phyloP scores from a whole-genome alignment of 1,140 invertebrate species.

The Caenorhabditis inopinata region DNA sequence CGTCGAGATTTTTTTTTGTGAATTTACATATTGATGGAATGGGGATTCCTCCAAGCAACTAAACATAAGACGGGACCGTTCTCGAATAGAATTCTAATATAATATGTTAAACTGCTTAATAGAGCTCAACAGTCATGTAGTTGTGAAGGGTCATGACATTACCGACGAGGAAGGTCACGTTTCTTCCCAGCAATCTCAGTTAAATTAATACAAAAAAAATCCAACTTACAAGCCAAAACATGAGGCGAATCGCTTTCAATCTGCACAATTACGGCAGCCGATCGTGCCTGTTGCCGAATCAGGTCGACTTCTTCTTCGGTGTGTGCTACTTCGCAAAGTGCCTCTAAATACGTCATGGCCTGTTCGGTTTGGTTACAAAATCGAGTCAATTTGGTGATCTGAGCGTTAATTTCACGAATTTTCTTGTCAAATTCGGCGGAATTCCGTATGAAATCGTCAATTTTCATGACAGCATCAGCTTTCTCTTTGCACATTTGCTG shows the following conservation, averaged over 20 bases:
- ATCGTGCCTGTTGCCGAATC: constrained; percentile 36
- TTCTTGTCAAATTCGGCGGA: constrained; percentile 25
- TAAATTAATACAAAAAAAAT: no score
- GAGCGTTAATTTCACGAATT: constrained; percentile 38
- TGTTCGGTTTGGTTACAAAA: constrained; percentile 45
- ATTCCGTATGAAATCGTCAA: constrained; percentile 39
- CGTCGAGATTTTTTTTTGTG: no score
- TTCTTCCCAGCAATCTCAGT: no score
- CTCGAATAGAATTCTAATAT: no score
- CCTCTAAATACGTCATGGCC: constrained; percentile 43
- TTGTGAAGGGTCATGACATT: no score
- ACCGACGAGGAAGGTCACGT: no score
- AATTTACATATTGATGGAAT: no score
- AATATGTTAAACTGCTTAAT: no score
- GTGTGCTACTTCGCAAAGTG: constrained; percentile 15
- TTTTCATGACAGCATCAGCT: constrained; percentile 45
- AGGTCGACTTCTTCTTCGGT: constrained; percentile 38
- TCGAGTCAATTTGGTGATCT: constrained; percentile 12
- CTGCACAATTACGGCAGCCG: constrained; percentile 20
- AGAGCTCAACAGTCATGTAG: no score
- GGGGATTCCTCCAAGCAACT: no score
- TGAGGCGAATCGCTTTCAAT: constrained; percentile 6
- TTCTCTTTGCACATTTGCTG: constrained; percentile 49
- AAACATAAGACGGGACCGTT: no score
- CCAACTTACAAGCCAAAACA: constrained; percentile 7